These are phyloP conservation scores for Oophaga sylvatica DNA, from an alignment of 2,797 vertebrate species.

Conservation along the genomic window DNA sequence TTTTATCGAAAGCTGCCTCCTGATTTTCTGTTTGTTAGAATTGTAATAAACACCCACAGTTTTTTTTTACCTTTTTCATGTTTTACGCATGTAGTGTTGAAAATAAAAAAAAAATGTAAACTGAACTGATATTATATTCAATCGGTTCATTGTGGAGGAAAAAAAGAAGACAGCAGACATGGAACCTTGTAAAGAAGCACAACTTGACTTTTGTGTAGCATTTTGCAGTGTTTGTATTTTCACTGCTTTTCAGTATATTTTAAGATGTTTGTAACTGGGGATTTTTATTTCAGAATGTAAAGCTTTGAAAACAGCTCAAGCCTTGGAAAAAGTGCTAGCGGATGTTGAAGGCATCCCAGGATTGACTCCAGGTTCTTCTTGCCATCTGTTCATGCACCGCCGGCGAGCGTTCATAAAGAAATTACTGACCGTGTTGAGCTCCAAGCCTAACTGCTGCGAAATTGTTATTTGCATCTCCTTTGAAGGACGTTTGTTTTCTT, in stretches of 20 bases:
- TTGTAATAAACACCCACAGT: background rate
- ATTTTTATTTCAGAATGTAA: background rate
- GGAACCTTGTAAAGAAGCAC: background rate
- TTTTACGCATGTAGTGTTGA: background rate
- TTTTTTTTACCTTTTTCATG: background rate
- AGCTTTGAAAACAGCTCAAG: conserved; percentile 76
- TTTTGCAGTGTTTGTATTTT: background rate
- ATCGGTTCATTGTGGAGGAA: background rate
- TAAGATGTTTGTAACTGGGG: conserved; percentile 58
- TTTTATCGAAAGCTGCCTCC: background rate
- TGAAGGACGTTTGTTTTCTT: conserved; percentile 97
- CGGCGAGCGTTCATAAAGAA: conserved; percentile 99
- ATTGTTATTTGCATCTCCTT: conserved; percentile 99
- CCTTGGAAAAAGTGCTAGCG: conserved; percentile 92
- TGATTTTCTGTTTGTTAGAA: background rate
- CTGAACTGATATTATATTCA: conserved; percentile 12
- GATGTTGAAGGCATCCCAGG: conserved; percentile 86
- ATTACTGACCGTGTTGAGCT: conserved; percentile 98
- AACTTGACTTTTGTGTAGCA: background rate
- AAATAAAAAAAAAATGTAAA: background rate
- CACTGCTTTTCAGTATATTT: conserved; percentile 20
- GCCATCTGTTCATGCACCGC: conserved; percentile 95
- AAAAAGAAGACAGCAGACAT: background rate
- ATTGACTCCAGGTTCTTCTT: conserved; percentile 87
- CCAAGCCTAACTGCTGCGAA: conserved; percentile 96